A percentile compares a stretch with the other conserved stretches of the same genome.
Conservation (phyloP, 2,797 vertebrate genomes). For the Miichthys miiuy region DNA sequence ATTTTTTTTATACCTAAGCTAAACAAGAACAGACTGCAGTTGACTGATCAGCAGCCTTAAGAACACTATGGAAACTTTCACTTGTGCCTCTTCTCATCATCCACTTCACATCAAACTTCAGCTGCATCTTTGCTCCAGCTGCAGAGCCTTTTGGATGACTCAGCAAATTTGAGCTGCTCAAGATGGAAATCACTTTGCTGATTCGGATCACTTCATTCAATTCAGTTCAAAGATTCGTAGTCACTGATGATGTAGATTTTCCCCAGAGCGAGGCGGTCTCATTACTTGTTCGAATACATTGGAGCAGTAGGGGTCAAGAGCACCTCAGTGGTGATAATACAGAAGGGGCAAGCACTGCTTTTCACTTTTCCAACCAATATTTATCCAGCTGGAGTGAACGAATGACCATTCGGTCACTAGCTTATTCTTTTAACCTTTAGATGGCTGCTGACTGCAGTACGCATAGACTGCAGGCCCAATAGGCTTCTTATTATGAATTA, state of each 20-base stretch:
- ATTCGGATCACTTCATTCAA: not conserved
- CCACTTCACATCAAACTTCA: slow-evolving; percentile 9
- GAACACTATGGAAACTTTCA: not conserved
- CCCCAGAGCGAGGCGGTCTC: not conserved
- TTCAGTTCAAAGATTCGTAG: not conserved
- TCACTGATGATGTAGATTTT: not conserved
- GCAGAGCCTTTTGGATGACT: slow-evolving; percentile 28
- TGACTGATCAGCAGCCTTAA: not conserved
- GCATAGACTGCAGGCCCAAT: too few species aligned
- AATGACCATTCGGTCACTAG: too few species aligned
- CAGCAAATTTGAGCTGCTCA: not conserved
- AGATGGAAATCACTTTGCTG: slow-evolving; percentile 3
- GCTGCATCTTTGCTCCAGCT: slow-evolving; percentile 9
- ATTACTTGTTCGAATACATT: not conserved
- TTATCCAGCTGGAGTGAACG: too few species aligned
- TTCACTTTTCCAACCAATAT: too few species aligned
- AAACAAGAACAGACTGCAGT: not conserved
- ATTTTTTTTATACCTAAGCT: not conserved
- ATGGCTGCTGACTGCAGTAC: too few species aligned
- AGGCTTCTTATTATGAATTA: too few species aligned
- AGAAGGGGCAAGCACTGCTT: too few species aligned
- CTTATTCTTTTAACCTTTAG: too few species aligned
- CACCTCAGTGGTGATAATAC: too few species aligned
- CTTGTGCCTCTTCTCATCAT: not conserved
- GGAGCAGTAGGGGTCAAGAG: too few species aligned